Evolutionary conservation across 2,888 invertebrate species (phyloP).

Genomic region (Dicyrtomina minuta): DNA sequence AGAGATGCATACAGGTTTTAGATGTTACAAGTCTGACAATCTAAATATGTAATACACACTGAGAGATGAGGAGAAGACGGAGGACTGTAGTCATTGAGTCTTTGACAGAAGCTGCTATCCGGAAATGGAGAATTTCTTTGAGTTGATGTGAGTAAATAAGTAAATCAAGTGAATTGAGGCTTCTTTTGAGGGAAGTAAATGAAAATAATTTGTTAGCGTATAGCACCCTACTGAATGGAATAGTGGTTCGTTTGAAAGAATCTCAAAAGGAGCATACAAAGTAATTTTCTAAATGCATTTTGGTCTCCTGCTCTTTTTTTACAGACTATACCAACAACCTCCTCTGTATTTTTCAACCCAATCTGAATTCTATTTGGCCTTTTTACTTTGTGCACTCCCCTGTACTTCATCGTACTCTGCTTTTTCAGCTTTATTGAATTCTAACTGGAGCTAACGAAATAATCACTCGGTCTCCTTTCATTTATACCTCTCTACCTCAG

Average conservation of each 20-base stretch:
- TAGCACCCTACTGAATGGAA: slow-evolving; percentile 27
- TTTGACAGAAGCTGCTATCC: no score
- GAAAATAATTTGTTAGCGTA: slow-evolving; percentile 33
- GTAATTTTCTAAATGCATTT: slow-evolving; percentile 34
- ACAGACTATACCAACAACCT: neutral
- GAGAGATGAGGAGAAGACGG: neutral
- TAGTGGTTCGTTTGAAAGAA: slow-evolving; percentile 29
- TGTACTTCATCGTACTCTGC: no score
- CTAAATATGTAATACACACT: neutral
- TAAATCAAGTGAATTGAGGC: slow-evolving; percentile 23
- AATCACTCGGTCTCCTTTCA: slow-evolving; percentile 7
- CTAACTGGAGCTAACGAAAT: neutral
- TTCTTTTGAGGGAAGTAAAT: slow-evolving; percentile 26
- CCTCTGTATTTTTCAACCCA: slow-evolving; percentile 24
- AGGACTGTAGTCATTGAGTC: neutral
- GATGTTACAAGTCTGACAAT: neutral
- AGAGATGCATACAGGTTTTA: neutral
- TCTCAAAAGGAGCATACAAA: slow-evolving; percentile 25
- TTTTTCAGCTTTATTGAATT: no score
- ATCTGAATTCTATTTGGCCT: slow-evolving; percentile 10
- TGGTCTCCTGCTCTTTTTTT: slow-evolving; percentile 15
- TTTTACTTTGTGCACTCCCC: neutral
- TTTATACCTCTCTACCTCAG: neutral
- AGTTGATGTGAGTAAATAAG: slow-evolving; percentile 13
- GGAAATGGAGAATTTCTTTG: neutral